phyloP scores from a whole-genome alignment of 35 echinoderm and acorn worm species.

The Patiria miniata region DNA sequence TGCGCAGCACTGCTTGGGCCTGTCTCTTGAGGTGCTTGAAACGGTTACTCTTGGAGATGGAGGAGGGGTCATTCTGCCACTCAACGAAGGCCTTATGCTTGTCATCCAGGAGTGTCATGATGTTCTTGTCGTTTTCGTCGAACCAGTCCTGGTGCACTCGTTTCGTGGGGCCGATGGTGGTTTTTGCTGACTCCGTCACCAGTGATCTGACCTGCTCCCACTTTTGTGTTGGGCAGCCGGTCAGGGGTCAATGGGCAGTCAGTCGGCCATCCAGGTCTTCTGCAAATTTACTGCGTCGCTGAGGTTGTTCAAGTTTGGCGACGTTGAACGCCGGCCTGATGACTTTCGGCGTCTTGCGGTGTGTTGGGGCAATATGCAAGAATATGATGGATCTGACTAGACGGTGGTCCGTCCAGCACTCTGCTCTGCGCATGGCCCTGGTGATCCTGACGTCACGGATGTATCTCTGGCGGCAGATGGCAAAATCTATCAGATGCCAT shows the following conservation, averaged over 20 bases:
- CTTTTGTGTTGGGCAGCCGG: not conserved
- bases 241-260: slow-evolving; percentile 27
- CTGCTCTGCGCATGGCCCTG: slow-evolving; percentile 33
- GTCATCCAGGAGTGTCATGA: not conserved
- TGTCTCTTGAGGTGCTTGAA: slow-evolving; percentile 12
- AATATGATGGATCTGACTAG: not conserved
- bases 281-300: too few species aligned
- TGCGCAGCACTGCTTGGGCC: slow-evolving; percentile 1
- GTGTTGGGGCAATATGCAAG: not conserved
- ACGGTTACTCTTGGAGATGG: not conserved
- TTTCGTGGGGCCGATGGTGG: slow-evolving; percentile 28
- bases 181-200: not conserved
- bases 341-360: not conserved
- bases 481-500: slow-evolving; percentile 25
- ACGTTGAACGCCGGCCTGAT: too few species aligned
- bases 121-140: slow-evolving; percentile 34
- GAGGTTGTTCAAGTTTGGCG: too few species aligned
- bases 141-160: slow-evolving; percentile 57
- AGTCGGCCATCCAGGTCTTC: not conserved
- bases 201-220: not conserved
- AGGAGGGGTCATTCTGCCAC: slow-evolving; percentile 26
- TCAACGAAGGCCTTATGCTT: not conserved
- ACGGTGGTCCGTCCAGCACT: slow-evolving; percentile 43
- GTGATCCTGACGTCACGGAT: slow-evolving; percentile 30
- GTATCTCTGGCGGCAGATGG: slow-evolving; percentile 8